These are phyloP conservation scores for Danionella cerebrum DNA, from an alignment of 2,113 vertebrate genomes.

Conservation along the genomic window DNA sequence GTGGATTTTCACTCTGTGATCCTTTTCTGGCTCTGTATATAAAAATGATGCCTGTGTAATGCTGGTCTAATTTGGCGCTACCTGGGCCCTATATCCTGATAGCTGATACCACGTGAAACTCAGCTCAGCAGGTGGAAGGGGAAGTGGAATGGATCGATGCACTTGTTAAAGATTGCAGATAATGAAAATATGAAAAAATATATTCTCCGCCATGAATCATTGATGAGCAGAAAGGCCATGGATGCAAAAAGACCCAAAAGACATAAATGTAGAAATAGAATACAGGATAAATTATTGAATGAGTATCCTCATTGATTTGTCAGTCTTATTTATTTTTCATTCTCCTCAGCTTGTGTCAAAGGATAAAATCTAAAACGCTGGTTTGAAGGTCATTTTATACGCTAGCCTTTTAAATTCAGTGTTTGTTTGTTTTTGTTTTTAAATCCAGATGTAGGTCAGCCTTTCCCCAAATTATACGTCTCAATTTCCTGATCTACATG, in stretches of 20 bases:
- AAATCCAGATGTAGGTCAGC: too few relatives aligned
- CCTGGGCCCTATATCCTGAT: conserved; percentile 9
- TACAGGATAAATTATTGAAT: conserved; percentile 41
- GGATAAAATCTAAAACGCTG: not conserved
- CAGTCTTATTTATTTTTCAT: conserved; percentile 21
- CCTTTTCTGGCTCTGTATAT: not conserved
- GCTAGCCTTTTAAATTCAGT: not conserved
- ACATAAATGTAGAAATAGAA: conserved; percentile 38
- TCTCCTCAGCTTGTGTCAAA: not conserved
- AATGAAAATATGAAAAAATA: conserved; percentile 44
- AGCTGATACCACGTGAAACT: conserved; percentile 10
- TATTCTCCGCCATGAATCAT: conserved; percentile 38
- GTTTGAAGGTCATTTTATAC: not conserved
- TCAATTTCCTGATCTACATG: too few relatives aligned
- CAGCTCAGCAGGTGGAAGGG: conserved; percentile 9
- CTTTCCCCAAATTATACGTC: too few relatives aligned
- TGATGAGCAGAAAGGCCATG: conserved; percentile 35
- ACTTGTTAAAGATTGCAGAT: conserved; percentile 48
- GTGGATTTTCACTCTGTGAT: not conserved
- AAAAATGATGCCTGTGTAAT: not conserved
- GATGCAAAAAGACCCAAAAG: conserved; percentile 33
- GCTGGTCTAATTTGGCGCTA: not conserved
- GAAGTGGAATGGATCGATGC: conserved; percentile 28
- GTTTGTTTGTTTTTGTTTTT: too few relatives aligned
- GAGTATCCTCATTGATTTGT: conserved; percentile 36